Evolutionary conservation across 2,113 vertebrate species (phyloP).

Genomic region (Patagioenas fasciata): DNA sequence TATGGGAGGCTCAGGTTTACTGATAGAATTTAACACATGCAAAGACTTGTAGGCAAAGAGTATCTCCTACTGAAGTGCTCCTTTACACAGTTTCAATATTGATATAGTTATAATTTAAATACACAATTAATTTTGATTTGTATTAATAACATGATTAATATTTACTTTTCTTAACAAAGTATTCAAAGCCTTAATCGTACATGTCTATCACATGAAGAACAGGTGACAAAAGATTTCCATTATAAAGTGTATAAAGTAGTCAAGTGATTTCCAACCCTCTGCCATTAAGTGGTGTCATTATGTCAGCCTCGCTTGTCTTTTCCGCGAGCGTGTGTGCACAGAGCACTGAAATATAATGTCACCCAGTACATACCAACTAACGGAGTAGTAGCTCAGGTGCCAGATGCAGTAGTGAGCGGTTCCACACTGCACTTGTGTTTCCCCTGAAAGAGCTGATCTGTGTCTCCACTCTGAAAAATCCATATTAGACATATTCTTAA

Average conservation of each 20-base stretch:
- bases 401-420: neutral
- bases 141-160: neutral
- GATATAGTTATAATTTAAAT: neutral
- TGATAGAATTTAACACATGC: too few relatives aligned
- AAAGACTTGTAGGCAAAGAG: neutral
- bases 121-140: neutral
- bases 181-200: neutral
- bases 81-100: neutral
- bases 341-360: neutral
- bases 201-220: neutral
- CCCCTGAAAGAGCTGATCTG: neutral
- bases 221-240: neutral
- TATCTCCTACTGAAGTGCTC: neutral
- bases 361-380: rapidly evolving
- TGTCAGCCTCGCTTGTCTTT: neutral
- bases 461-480: rapidly evolving
- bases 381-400: neutral
- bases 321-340: neutral
- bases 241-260: neutral
- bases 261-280: neutral
- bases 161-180: neutral
- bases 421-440: neutral
- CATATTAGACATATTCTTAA: neutral
- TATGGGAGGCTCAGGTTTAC: neutral
- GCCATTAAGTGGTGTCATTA: neutral